Percentiles rank a stretch among this genome's conserved stretches.
Evolutionary conservation across 2,888 invertebrate species (phyloP).

Genomic region (Erebia epiphron): DNA sequence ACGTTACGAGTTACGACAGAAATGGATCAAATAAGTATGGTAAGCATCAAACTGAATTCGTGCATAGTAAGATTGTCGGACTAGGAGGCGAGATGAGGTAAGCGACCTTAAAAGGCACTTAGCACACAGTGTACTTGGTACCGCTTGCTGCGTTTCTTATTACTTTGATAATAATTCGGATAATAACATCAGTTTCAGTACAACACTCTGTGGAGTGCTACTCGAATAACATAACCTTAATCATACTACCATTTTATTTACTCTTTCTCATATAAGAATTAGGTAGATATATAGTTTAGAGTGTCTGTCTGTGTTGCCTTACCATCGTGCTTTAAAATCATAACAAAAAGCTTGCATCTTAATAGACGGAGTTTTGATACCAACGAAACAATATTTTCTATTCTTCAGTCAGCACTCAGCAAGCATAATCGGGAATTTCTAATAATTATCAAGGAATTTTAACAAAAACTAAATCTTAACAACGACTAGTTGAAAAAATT

Average conservation of each 20-base stretch:
- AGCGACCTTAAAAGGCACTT: conserved; percentile 81
- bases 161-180: conserved; percentile 69
- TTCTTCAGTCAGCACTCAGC: background rate
- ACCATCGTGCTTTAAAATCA: background rate
- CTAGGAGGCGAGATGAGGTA: conserved; percentile 72
- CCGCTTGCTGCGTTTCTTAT: conserved; percentile 71
- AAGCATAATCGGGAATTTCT: background rate
- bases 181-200: conserved; percentile 51
- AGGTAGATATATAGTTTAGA: too few species aligned
- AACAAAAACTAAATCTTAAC: too few species aligned
- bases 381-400: too few species aligned
- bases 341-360: too few species aligned
- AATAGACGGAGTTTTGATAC: too few species aligned
- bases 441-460: background rate
- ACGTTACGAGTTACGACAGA: conserved; percentile 37
- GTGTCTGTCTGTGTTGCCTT: too few species aligned
- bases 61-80: conserved; percentile 60
- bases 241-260: background rate
- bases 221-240: background rate
- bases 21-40: conserved; percentile 60
- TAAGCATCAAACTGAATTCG: conserved; percentile 58
- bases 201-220: conserved; percentile 27
- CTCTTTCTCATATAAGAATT: too few species aligned
- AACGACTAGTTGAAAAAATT: too few species aligned
- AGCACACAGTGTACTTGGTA: conserved; percentile 65